phyloP scores from a whole-genome alignment of 2,888 invertebrate genomes.

The Lepidocyrtoides sp. region DNA sequence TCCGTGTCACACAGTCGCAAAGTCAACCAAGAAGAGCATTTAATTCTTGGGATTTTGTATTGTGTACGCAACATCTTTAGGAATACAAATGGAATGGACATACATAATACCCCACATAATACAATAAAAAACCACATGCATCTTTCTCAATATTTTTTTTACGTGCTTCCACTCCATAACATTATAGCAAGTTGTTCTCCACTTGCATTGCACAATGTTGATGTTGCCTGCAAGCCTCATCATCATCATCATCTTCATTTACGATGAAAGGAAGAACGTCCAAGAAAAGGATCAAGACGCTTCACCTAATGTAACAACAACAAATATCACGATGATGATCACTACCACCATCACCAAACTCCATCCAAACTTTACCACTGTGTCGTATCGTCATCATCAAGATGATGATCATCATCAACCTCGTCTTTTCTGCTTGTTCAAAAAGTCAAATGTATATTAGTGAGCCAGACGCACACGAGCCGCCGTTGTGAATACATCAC shows the following conservation, averaged over 20 bases:
- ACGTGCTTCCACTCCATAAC: background rate
- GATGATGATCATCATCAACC: conserved; percentile 44
- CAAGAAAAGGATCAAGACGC: conserved; percentile 56
- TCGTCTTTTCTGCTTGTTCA: conserved; percentile 56
- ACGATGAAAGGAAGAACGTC: conserved; percentile 10
- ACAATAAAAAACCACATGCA: conserved; percentile 41
- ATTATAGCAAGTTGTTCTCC: background rate
- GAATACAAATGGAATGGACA: background rate
- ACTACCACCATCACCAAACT: background rate
- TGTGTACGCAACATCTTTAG: background rate
- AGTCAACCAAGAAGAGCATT: background rate
- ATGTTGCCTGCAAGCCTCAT: background rate
- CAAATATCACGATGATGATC: conserved; percentile 52
- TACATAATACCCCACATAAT: background rate
- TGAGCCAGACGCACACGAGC: conserved; percentile 75
- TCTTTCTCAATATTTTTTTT: background rate
- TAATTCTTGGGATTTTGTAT: too few relatives aligned
- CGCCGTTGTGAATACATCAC: conserved; percentile 75
- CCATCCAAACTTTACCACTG: conserved; percentile 14
- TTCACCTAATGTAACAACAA: conserved; percentile 65
- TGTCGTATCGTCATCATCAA: conserved; percentile 34
- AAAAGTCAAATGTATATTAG: conserved; percentile 65
- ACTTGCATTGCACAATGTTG: background rate
- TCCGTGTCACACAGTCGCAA: conserved; percentile 12
- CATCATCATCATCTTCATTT: background rate